These are phyloP conservation scores for Tetranychus piercei DNA, from an alignment of 2,888 invertebrate genomes.

Conservation along the genomic window DNA sequence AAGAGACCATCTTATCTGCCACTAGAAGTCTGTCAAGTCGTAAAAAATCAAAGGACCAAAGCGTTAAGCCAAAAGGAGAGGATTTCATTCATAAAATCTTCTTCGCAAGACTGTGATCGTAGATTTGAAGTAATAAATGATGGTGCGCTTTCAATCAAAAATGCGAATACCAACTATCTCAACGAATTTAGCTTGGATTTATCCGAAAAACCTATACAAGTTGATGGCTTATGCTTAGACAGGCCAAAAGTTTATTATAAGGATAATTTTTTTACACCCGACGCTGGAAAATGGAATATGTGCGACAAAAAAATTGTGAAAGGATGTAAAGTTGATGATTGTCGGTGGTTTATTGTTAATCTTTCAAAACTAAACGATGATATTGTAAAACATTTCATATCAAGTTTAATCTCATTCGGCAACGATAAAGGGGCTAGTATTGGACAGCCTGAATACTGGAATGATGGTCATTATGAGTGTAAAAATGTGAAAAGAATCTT, in stretches of 20 bases:
- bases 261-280: neutral
- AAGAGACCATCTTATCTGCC: neutral
- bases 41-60: neutral
- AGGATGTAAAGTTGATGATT: neutral
- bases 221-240: neutral
- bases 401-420: neutral
- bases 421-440: neutral
- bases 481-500: neutral
- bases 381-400: neutral
- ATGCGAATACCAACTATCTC: constrained; percentile 17
- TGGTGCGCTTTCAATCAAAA: neutral
- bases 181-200: constrained; percentile 21
- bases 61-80: neutral
- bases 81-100: neutral
- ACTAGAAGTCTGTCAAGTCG: neutral
- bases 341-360: constrained; percentile 1
- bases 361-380: neutral
- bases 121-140: neutral
- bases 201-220: constrained; percentile 14
- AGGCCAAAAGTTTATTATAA: neutral
- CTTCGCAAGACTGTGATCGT: neutral
- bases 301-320: constrained; percentile 1
- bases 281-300: constrained; percentile 6
- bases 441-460: neutral
- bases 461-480: neutral